Evolutionary conservation across 2,113 vertebrate species (phyloP).

Genomic region (Zosterops lateralis): DNA sequence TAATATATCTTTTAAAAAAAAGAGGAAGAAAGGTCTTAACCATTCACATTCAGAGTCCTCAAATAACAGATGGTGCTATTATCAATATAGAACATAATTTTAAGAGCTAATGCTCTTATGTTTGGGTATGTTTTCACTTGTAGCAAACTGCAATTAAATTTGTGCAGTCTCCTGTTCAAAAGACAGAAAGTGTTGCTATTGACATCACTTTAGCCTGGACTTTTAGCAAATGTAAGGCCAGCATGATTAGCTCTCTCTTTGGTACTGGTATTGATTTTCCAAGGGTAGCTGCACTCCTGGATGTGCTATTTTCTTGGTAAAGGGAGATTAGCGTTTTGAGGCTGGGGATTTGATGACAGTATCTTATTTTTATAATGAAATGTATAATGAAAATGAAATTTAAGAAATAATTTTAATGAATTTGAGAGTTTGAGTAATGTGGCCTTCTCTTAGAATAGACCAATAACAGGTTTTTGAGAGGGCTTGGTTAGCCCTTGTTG

Average conservation of each 20-base stretch:
- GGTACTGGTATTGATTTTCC: neutral
- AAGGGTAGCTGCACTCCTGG: neutral
- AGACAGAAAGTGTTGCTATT: neutral
- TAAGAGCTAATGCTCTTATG: neutral
- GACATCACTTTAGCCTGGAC: neutral
- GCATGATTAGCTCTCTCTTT: neutral
- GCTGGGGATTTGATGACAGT: neutral
- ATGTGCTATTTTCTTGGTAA: neutral
- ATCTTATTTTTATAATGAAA: constrained; percentile 54
- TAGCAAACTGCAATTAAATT: neutral
- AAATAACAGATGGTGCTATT: constrained; percentile 25
- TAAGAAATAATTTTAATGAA: constrained; percentile 65
- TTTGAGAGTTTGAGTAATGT: constrained; percentile 53
- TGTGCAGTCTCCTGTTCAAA: neutral
- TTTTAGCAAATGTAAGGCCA: neutral
- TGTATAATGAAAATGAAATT: constrained; percentile 47
- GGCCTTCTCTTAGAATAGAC: constrained; percentile 64
- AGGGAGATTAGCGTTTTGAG: neutral
- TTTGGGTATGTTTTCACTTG: neutral
- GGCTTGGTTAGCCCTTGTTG: neutral
- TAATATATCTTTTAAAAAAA: neutral
- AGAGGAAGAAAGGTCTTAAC: neutral
- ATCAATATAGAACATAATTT: neutral
- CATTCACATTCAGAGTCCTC: neutral
- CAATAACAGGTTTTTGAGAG: constrained; percentile 51